Evolutionary conservation across 1,140 invertebrate genomes (phyloP), one percentile per base, ranked within the genome.

Genomic region (Rhyacophila brunnea): DNA sequence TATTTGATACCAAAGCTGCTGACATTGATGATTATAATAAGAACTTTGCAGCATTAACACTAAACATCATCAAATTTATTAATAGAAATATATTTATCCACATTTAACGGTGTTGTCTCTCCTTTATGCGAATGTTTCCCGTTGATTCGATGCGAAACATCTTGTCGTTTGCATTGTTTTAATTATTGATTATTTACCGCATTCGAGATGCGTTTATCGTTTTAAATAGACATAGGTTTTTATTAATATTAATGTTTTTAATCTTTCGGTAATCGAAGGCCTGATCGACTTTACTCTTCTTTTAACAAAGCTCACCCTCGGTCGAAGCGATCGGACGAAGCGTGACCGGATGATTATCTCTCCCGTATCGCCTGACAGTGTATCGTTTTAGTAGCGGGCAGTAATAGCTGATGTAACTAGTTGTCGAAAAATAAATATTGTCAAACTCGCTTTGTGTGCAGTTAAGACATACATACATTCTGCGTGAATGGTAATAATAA

Each of bases 371-470:
- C 48, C 57, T 53, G 59, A 48, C 35, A 51, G 38, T 52, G 32
- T 59, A 48, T 59, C 18, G 40, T 47, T 55, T 51, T 50, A 45
- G 54, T 63, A 58, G 48, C 45, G 9, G 17, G 55, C 58, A 46
- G 43, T 58, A 48, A 28, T 60, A 60, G 62, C 58, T 60, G 58
- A 32, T 60, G 62, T 65, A 50, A 56, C 62, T 65, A 65, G 62
- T 65, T 60, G 62, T n/a, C n/a, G n/a, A n/a, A n/a, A n/a, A n/a
- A n/a, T n/a, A n/a, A n/a, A n/a, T n/a, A n/a, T n/a, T n/a, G n/a
- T 65, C 58, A 57, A 53, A 53, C 48, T 58, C 47, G 62, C 62
- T 65, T 65, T 50, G 58, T 60, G 62, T 60, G 58, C 62, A 64
- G 53, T 60, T 18, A n/a, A n/a, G n/a, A 34, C 45, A 18, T 4